phyloP scores from a whole-genome alignment of 2,113 vertebrate genomes.

The Struthio camelus region DNA sequence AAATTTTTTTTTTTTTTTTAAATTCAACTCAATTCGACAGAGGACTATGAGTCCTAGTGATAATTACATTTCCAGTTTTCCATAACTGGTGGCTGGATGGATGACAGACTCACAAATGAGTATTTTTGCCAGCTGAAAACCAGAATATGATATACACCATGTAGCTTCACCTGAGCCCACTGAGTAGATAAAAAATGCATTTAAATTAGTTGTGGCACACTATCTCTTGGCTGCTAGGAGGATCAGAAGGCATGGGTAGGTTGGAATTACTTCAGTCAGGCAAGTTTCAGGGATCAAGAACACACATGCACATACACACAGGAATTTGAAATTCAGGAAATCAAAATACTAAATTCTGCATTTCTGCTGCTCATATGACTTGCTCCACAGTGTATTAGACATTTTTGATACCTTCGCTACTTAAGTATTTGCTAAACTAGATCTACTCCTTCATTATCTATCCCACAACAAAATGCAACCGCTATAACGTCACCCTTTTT shows the following conservation, averaged over 20 bases:
- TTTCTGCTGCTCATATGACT: neutral
- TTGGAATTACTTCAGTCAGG: neutral
- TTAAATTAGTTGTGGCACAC: neutral
- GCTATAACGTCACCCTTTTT: neutral
- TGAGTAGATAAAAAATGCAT: neutral
- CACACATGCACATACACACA: accelerated
- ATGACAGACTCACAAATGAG: neutral
- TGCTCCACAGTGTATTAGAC: accelerated
- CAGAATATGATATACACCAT: neutral
- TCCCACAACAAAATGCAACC: neutral
- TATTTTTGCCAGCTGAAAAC: neutral
- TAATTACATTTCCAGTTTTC: neutral
- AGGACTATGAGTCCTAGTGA: neutral
- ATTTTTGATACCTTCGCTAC: neutral
- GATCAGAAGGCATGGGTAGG: neutral
- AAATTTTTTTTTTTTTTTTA: neutral
- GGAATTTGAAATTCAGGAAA: neutral
- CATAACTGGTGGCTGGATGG: neutral
- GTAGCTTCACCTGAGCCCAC: neutral
- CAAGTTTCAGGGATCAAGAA: neutral
- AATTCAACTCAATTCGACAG: neutral
- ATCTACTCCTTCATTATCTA: neutral
- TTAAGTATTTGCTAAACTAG: neutral
- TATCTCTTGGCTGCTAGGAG: neutral
- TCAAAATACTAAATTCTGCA: neutral